phyloP scores from a whole-genome alignment of 2,888 invertebrate species.

The Andrena hattorfiana region DNA sequence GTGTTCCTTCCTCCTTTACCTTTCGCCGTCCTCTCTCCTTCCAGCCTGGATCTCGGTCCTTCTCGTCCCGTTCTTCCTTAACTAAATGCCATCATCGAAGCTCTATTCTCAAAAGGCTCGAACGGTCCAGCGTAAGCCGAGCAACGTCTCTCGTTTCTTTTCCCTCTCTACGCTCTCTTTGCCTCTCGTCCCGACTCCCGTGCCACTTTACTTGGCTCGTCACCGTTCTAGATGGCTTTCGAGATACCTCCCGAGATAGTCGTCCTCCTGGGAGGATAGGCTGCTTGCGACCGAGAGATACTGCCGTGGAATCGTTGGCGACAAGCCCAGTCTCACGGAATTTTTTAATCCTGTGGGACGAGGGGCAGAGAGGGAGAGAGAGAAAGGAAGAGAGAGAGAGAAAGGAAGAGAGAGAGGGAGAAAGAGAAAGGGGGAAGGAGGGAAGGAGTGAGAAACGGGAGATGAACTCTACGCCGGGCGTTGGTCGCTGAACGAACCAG shows the following conservation, averaged over 20 bases:
- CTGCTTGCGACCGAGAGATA: conserved; percentile 47
- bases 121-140: conserved; percentile 58
- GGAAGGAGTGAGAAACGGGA: neutral
- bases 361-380: neutral
- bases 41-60: conserved; percentile 7
- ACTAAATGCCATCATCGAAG: conserved; percentile 57
- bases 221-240: conserved; percentile 60
- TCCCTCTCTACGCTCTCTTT: conserved; percentile 13
- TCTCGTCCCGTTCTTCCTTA: conserved; percentile 15
- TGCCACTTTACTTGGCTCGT: conserved; percentile 60
- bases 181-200: neutral
- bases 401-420: neutral
- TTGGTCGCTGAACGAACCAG: conserved; percentile 1
- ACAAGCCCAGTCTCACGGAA: conserved; percentile 44
- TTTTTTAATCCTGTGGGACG: conserved; percentile 62
- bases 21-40: neutral
- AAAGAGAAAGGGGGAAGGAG: neutral
- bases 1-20: neutral
- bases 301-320: conserved; percentile 36
- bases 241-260: conserved; percentile 59
- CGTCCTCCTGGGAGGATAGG: conserved; percentile 46
- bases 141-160: conserved; percentile 49
- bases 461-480: conserved; percentile 4
- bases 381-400: neutral
- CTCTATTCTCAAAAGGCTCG: conserved; percentile 60